A percentile compares a stretch with the other conserved stretches of the same genome.
Conservation (phyloP, 2,113 vertebrate species). For the Galbula dea region DNA sequence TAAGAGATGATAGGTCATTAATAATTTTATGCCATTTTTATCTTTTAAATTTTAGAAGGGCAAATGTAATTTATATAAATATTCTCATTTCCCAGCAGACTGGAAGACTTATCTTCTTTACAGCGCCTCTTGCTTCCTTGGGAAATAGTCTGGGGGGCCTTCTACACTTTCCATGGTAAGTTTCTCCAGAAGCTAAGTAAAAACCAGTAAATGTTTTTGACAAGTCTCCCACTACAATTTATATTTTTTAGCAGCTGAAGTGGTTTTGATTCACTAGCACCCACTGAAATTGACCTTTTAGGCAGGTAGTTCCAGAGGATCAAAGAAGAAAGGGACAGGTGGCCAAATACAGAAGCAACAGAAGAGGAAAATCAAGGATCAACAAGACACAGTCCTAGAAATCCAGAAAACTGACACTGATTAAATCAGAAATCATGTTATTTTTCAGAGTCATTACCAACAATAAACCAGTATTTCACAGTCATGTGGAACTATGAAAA, state of each 20-base stretch:
- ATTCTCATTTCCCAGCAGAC: background rate
- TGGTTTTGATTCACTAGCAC: background rate
- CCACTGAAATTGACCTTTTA: background rate
- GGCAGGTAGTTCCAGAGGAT: background rate
- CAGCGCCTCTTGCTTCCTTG: background rate
- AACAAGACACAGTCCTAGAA: background rate
- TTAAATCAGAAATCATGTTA: background rate
- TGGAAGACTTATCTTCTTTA: background rate
- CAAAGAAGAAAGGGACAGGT: background rate
- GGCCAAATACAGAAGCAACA: background rate
- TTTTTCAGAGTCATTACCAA: background rate
- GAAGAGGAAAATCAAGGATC: background rate
- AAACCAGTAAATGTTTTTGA: background rate
- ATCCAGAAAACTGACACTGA: background rate
- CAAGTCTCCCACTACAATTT: background rate
- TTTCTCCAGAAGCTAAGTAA: background rate
- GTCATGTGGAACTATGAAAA: background rate
- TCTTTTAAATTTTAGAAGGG: background rate
- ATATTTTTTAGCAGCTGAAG: background rate
- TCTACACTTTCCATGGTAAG: background rate
- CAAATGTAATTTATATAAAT: background rate
- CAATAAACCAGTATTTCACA: background rate
- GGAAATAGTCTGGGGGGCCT: background rate
- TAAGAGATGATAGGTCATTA: background rate
- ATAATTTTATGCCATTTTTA: background rate